phyloP scores from a whole-genome alignment of 2,113 vertebrate genomes.

The Hystrix cristata region DNA sequence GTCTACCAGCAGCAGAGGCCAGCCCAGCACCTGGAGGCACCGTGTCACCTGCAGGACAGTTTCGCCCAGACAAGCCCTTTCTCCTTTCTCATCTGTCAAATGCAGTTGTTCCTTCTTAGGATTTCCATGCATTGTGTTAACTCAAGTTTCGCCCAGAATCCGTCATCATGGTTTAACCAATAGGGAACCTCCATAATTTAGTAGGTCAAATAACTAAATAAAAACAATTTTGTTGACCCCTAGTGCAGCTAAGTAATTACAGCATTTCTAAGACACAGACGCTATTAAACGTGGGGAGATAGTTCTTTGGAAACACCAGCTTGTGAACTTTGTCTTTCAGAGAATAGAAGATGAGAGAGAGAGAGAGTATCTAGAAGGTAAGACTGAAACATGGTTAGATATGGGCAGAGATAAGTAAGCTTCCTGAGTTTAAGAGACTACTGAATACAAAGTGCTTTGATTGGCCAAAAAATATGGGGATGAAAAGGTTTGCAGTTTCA shows the following conservation, averaged over 20 bases:
- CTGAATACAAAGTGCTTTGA: neutral
- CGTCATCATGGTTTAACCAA: neutral
- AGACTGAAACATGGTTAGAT: neutral
- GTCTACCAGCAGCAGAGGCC: neutral
- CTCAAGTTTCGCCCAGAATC: neutral
- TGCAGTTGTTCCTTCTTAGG: accelerated
- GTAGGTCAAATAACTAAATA: neutral
- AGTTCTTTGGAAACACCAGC: neutral
- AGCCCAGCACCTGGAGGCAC: accelerated
- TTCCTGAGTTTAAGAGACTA: neutral
- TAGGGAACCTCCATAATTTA: neutral
- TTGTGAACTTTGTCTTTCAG: neutral
- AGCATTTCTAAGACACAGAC: neutral
- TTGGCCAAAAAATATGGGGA: slow-evolving; percentile 48
- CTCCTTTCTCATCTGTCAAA: neutral
- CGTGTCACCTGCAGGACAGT: accelerated
- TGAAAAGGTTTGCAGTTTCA: slow-evolving; percentile 49
- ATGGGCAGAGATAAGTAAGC: neutral
- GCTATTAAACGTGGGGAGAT: neutral
- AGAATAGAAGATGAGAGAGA: neutral
- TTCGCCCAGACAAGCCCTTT: accelerated
- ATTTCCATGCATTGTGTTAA: no score
- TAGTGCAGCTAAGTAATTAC: neutral
- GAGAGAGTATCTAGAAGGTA: neutral
- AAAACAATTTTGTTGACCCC: neutral